These are phyloP conservation scores for Indicator maculatus DNA, from an alignment of 2,113 vertebrate genomes.

Conservation along the genomic window DNA sequence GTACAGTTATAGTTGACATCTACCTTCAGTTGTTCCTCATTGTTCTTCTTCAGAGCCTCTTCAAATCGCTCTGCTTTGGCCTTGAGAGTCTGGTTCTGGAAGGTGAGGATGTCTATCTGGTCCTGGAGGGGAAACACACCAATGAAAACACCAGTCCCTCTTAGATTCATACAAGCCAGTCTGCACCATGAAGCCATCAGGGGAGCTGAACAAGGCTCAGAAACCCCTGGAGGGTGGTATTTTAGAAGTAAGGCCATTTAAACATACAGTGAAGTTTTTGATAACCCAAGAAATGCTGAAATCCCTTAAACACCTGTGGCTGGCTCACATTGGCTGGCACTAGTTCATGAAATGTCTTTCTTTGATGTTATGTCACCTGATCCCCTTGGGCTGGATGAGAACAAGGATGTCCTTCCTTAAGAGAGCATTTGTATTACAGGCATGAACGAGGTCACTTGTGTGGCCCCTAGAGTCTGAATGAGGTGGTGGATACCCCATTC, in stretches of 20 bases:
- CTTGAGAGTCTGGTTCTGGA: conserved; percentile 92
- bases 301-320: not conserved
- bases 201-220: not conserved
- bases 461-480: not conserved
- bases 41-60: conserved; percentile 92
- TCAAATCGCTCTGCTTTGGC: conserved; percentile 94
- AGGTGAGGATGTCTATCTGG: conserved; percentile 95
- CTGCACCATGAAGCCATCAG: not conserved
- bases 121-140: conserved; percentile 77
- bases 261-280: not conserved
- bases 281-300: not conserved
- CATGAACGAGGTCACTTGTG: not conserved
- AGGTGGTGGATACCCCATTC: not conserved
- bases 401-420: not conserved
- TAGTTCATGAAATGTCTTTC: not conserved
- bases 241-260: not conserved
- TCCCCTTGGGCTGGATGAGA: not conserved
- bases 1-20: not conserved
- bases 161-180: not conserved
- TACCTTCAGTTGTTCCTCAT: conserved; percentile 95
- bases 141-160: not conserved
- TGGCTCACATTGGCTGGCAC: not conserved
- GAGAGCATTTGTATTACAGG: not conserved
- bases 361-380: not conserved
- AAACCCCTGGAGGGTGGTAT: not conserved